Conservation (phyloP, 2,113 vertebrate species). For the Microtus pennsylvanicus region DNA sequence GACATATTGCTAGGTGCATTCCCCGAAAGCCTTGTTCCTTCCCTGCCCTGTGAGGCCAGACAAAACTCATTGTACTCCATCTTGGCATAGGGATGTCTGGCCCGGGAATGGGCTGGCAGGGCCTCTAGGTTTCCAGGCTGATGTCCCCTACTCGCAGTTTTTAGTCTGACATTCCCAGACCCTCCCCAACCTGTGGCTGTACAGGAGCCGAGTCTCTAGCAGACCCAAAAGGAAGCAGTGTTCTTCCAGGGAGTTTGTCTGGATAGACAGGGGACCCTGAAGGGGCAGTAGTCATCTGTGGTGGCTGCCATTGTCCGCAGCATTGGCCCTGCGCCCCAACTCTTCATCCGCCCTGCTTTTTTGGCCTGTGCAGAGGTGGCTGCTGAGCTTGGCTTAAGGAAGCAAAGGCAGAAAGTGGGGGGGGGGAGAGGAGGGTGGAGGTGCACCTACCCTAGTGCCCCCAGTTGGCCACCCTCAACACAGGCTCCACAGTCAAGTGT, state of each 20-base stretch:
- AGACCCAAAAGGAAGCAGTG: not conserved
- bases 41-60: not conserved
- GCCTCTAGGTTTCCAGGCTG: conserved; percentile 36
- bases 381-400: not conserved
- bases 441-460: not conserved
- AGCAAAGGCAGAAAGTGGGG: not conserved
- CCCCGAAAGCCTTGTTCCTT: conserved; percentile 55
- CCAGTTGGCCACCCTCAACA: not conserved
- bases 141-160: not conserved
- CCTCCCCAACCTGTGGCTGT: not conserved
- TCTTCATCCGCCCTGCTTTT: not conserved
- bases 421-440: too few species aligned
- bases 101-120: conserved; percentile 56
- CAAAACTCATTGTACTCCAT: conserved; percentile 16
- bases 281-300: not conserved
- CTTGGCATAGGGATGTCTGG: conserved; percentile 64
- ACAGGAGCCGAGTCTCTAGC: not conserved
- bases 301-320: not conserved
- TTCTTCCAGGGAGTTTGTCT: not conserved
- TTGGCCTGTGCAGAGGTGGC: not conserved
- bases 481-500: not conserved
- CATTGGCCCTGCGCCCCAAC: not conserved
- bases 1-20: not conserved
- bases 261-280: not conserved
- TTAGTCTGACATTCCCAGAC: not conserved